Conservation (phyloP, 1,140 invertebrate species). For the Tetramorium simillimum region DNA sequence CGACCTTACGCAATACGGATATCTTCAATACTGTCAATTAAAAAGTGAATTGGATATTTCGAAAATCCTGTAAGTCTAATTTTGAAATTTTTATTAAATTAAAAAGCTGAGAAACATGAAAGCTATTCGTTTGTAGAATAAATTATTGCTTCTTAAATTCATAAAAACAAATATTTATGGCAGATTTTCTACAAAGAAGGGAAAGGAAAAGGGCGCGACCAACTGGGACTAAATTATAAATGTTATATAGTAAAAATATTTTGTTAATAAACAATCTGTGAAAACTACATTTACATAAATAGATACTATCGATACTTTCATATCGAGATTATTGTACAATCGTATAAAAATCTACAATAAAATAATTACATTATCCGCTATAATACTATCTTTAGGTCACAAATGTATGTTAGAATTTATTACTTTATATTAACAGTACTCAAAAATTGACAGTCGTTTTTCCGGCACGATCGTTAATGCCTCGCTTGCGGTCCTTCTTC, state of each 20-base stretch:
- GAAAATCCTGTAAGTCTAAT: neutral
- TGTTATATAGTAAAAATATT: slow-evolving; percentile 76
- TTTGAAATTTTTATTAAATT: neutral
- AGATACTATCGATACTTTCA: slow-evolving; percentile 66
- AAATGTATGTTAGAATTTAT: slow-evolving; percentile 13
- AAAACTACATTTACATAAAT: slow-evolving; percentile 77
- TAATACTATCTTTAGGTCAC: slow-evolving; percentile 63
- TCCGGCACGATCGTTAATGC: slow-evolving; percentile 79
- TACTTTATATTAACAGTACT: slow-evolving; percentile 61
- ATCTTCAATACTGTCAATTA: neutral
- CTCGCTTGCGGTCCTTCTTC: slow-evolving; percentile 88
- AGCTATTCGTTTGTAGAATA: neutral
- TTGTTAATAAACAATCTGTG: slow-evolving; percentile 77
- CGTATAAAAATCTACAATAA: slow-evolving; percentile 66
- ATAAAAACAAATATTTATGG: neutral
- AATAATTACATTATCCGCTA: slow-evolving; percentile 62
- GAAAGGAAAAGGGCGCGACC: neutral
- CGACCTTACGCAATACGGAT: neutral
- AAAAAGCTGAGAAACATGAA: neutral
- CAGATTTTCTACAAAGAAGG: neutral
- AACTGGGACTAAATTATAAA: slow-evolving; percentile 40
- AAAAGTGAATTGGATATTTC: slow-evolving; percentile 9
- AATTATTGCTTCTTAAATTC: neutral
- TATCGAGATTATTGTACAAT: slow-evolving; percentile 61
- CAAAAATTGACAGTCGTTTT: slow-evolving; percentile 50